phyloP scores from a whole-genome alignment of 1,140 invertebrate species.

The Hyles vespertilio region DNA sequence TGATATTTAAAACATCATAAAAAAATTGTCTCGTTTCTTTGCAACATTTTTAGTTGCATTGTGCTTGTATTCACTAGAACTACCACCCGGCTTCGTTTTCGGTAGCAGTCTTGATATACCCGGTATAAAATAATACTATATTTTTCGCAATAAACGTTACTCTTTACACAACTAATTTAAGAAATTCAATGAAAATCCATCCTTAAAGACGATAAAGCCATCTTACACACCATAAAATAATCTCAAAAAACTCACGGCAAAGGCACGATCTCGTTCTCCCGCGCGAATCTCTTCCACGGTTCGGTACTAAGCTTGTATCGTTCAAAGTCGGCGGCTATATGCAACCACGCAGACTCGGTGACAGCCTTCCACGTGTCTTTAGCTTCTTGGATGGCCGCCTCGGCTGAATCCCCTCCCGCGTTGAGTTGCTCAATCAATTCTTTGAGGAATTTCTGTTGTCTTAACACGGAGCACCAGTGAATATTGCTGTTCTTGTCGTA shows the following conservation, averaged over 20 bases:
- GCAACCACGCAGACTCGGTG: conserved; percentile 78
- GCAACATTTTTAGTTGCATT: too few species aligned
- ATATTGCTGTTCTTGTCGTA: conserved; percentile 83
- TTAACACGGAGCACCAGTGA: conserved; percentile 80
- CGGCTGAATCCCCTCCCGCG: conserved; percentile 72
- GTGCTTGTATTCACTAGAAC: too few species aligned
- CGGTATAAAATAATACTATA: too few species aligned
- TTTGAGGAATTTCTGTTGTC: conserved; percentile 87
- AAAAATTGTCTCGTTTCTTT: too few species aligned
- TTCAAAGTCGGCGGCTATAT: conserved; percentile 84
- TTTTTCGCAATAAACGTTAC: too few species aligned
- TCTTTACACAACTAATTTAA: too few species aligned
- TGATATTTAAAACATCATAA: too few species aligned
- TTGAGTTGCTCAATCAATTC: conserved; percentile 78
- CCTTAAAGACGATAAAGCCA: too few species aligned
- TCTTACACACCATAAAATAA: too few species aligned
- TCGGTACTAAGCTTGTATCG: conserved; percentile 68
- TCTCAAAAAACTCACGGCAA: conserved; percentile 29
- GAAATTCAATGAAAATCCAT: too few species aligned
- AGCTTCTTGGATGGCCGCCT: conserved; percentile 78
- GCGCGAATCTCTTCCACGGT: conserved; percentile 76
- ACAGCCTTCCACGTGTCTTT: conserved; percentile 79
- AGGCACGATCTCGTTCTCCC: conserved; percentile 38
- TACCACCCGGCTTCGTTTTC: too few species aligned
- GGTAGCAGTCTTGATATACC: too few species aligned